Evolutionary conservation across 2,113 vertebrate species (phyloP).

Genomic region (Suncus etruscus): DNA sequence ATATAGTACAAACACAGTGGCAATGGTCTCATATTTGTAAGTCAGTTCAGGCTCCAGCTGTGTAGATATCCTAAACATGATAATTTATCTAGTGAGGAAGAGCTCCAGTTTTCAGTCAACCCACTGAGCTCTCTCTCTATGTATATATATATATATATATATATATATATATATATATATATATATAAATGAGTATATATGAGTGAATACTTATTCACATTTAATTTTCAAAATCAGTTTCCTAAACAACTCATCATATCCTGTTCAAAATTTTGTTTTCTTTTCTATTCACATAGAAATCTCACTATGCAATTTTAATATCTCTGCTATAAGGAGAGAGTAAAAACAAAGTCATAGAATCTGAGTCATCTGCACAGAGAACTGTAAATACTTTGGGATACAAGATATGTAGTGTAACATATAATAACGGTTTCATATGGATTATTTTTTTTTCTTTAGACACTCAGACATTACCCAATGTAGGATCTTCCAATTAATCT

Average conservation of each 20-base stretch:
- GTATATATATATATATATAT: no score
- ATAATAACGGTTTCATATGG: not conserved
- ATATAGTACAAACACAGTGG: not conserved
- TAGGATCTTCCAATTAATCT: not conserved
- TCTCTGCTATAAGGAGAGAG: not conserved
- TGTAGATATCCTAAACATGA: not conserved
- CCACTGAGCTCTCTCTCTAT: no score
- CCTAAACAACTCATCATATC: not conserved
- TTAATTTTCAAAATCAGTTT: not conserved
- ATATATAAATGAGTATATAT: no score
- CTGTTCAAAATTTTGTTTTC: not conserved
- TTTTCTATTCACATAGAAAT: conserved; percentile 27
- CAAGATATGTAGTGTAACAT: conserved; percentile 1
- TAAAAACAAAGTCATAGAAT: conserved; percentile 1
- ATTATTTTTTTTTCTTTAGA: not conserved
- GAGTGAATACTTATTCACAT: not conserved
- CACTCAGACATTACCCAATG: not conserved
- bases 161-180: no score
- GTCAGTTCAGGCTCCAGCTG: not conserved
- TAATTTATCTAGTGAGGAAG: no score
- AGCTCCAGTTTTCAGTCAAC: no score
- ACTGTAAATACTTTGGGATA: not conserved
- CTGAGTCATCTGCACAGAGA: not conserved
- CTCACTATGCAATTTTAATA: not conserved
- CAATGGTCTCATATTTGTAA: conserved; percentile 6